Percentiles rank a stretch among this genome's conserved stretches.
Conservation (phyloP, 2,797 vertebrate species). For the Saxicola maurus region DNA sequence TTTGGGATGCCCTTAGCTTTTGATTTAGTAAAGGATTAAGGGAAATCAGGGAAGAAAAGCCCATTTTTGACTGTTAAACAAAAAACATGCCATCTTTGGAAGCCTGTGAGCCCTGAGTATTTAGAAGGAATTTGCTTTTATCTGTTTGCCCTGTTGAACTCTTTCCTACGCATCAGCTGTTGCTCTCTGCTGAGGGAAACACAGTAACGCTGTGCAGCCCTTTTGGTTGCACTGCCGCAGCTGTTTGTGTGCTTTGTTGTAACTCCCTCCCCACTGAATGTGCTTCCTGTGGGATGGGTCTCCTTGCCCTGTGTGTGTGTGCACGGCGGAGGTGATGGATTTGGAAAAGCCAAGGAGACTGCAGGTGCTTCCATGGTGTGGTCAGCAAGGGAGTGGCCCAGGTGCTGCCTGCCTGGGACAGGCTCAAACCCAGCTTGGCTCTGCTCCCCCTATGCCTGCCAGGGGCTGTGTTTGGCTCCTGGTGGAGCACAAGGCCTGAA, state of each 20-base stretch:
- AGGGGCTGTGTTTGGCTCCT: rapidly evolving
- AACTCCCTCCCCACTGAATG: rapidly evolving
- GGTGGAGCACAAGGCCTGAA: neutral
- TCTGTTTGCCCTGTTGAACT: neutral
- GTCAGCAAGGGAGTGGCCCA: rapidly evolving
- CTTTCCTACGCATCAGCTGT: neutral
- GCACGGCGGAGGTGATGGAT: neutral
- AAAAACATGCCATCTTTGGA: neutral
- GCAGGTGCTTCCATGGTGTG: rapidly evolving
- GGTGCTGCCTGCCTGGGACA: rapidly evolving
- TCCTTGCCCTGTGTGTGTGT: neutral
- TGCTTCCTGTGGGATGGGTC: neutral
- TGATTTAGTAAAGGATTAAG: neutral
- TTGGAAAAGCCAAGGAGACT: rapidly evolving
- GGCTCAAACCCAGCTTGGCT: rapidly evolving
- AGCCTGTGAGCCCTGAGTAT: neutral
- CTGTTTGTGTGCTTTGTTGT: neutral
- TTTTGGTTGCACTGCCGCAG: neutral
- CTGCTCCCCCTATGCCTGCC: neutral
- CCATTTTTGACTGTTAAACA: neutral
- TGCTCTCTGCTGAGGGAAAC: neutral
- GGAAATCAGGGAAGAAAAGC: neutral
- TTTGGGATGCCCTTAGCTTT: neutral
- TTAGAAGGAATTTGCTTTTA: neutral
- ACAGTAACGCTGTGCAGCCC: neutral